Conservation (phyloP, 2,888 invertebrate species). For the Polyommatus iphigenia region DNA sequence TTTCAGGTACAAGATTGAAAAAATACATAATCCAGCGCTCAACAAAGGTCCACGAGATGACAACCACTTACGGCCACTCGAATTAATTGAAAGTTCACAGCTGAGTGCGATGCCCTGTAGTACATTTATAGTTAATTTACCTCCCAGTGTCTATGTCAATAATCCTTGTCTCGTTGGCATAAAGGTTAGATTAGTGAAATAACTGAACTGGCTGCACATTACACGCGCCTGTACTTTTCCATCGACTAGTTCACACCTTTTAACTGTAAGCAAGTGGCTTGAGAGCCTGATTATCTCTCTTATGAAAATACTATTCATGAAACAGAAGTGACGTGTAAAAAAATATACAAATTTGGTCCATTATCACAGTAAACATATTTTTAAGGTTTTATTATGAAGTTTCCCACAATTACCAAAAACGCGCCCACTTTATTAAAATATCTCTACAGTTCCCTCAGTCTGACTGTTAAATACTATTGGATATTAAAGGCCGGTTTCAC, state of each 20-base stretch:
- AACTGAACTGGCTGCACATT: slow-evolving; percentile 22
- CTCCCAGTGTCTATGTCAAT: neutral
- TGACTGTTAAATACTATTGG: too few species aligned
- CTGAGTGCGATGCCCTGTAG: slow-evolving; percentile 49
- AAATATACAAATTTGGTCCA: too few species aligned
- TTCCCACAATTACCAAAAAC: too few species aligned
- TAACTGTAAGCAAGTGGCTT: slow-evolving; percentile 1
- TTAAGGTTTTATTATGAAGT: too few species aligned
- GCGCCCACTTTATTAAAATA: too few species aligned
- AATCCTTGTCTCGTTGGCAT: neutral
- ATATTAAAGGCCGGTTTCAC: too few species aligned
- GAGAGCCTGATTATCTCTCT: neutral
- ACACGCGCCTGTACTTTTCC: slow-evolving; percentile 47
- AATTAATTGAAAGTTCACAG: slow-evolving; percentile 48
- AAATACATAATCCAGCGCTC: slow-evolving; percentile 18
- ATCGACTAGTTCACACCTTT: slow-evolving; percentile 12
- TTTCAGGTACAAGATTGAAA: neutral
- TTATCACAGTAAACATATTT: too few species aligned
- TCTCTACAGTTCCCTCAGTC: too few species aligned
- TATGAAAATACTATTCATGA: too few species aligned
- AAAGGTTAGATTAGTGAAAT: neutral
- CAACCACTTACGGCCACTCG: slow-evolving; percentile 49
- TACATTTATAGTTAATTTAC: neutral
- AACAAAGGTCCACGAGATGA: slow-evolving; percentile 36
- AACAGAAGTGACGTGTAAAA: too few species aligned